A percentile compares a stretch with the other conserved stretches of the same genome.
Conservation (phyloP, 2,888 invertebrate species). For the Ceraclea dissimilis region DNA sequence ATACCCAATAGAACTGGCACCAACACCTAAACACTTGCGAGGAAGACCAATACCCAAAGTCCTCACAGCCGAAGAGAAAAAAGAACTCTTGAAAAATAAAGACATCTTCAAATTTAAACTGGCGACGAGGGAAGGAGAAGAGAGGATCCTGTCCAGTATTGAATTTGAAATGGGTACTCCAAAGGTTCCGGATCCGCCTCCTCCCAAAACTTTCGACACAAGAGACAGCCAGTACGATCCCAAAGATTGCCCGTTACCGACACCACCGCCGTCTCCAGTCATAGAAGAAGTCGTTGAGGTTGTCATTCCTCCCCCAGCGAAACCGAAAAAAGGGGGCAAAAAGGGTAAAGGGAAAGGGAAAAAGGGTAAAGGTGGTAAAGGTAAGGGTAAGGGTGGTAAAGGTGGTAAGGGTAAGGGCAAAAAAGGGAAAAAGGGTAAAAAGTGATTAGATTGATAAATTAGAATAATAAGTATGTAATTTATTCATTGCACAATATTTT, state of each 20-base stretch:
- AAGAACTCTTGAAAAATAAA: not conserved
- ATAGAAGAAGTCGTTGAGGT: not conserved
- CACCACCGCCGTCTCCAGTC: not conserved
- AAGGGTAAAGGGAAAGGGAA: not conserved
- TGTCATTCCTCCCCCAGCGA: not conserved
- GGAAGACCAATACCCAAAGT: not conserved
- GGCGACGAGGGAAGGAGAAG: not conserved
- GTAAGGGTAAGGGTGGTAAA: not conserved
- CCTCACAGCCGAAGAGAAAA: not conserved
- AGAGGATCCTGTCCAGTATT: not conserved
- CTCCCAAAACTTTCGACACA: not conserved
- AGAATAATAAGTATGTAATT: too few species aligned
- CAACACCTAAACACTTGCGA: not conserved
- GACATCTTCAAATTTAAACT: not conserved
- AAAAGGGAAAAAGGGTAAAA: not conserved
- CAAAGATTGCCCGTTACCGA: not conserved
- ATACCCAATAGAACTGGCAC: not conserved
- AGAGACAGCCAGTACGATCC: not conserved
- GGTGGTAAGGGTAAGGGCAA: not conserved
- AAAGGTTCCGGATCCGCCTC: not conserved
- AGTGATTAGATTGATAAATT: too few species aligned
- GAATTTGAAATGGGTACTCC: not conserved
- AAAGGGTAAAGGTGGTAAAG: not conserved
- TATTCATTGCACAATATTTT: too few species aligned
- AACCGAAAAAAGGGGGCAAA: not conserved